Conservation (phyloP, 2,113 vertebrate species). For the Chionodraco myersi region DNA sequence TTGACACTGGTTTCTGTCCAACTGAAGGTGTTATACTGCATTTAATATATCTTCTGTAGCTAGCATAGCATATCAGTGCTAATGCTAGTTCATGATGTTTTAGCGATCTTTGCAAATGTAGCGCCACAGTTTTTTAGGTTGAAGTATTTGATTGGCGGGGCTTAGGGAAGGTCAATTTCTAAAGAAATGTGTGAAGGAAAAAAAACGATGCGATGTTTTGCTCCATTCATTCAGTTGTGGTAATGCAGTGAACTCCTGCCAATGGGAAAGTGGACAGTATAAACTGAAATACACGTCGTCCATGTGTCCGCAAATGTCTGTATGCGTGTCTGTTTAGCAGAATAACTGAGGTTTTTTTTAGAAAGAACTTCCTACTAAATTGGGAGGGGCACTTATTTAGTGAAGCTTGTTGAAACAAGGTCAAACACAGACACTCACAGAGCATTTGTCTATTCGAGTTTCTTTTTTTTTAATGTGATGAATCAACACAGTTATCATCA, state of each 20-base stretch:
- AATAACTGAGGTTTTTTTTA: too few relatives aligned
- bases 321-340: too few relatives aligned
- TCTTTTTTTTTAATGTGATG: background rate
- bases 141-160: too few relatives aligned
- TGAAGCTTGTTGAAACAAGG: background rate
- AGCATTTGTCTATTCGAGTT: background rate
- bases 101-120: too few relatives aligned
- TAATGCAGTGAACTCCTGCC: too few relatives aligned
- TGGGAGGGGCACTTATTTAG: background rate
- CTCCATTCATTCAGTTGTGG: background rate
- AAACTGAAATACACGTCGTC: too few relatives aligned
- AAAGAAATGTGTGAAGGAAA: background rate
- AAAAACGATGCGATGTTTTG: background rate
- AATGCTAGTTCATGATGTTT: too few relatives aligned
- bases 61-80: too few relatives aligned
- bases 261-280: too few relatives aligned
- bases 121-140: too few relatives aligned
- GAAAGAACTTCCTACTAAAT: background rate
- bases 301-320: too few relatives aligned
- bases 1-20: constrained; percentile 2
- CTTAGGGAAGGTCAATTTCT: background rate
- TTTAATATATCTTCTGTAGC: too few relatives aligned
- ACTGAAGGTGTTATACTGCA: background rate
- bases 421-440: background rate
- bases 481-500: background rate